These are phyloP conservation scores for Drosophila incognita DNA, from an alignment of 2,888 invertebrate species.

Conservation along the genomic window DNA sequence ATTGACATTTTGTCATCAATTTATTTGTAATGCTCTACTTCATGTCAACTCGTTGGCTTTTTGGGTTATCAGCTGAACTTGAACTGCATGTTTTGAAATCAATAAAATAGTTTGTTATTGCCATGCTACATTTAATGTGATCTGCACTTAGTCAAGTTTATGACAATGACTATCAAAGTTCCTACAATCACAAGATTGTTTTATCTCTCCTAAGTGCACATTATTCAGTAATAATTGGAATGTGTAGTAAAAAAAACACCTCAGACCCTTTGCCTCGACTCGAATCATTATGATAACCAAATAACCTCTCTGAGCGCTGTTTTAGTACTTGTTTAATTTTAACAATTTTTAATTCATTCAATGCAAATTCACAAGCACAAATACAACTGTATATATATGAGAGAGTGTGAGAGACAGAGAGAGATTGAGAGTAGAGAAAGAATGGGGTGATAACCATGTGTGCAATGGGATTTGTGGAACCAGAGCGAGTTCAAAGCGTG, in stretches of 20 bases:
- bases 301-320: constrained; percentile 37
- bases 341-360: constrained; percentile 76
- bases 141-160: constrained; percentile 61
- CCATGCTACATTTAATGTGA: constrained; percentile 19
- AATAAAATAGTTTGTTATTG: neutral
- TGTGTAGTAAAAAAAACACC: constrained; percentile 33
- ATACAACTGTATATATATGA: neutral
- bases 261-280: constrained; percentile 28
- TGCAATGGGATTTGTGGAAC: constrained; percentile 66
- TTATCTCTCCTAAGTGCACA: neutral
- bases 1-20: constrained; percentile 6
- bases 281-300: constrained; percentile 35
- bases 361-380: constrained; percentile 57
- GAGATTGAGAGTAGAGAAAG: constrained; percentile 1
- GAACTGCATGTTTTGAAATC: constrained; percentile 44
- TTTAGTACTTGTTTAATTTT: constrained; percentile 41
- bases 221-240: constrained; percentile 35
- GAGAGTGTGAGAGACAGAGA: constrained; percentile 4
- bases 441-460: constrained; percentile 49
- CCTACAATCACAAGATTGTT: constrained; percentile 41
- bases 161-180: constrained; percentile 22
- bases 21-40: constrained; percentile 26
- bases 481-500: constrained; percentile 43
- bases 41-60: constrained; percentile 49
- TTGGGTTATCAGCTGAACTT: constrained; percentile 68